Evolutionary conservation across 2,113 vertebrate genomes (phyloP).

Genomic region (Macaca fascicularis): DNA sequence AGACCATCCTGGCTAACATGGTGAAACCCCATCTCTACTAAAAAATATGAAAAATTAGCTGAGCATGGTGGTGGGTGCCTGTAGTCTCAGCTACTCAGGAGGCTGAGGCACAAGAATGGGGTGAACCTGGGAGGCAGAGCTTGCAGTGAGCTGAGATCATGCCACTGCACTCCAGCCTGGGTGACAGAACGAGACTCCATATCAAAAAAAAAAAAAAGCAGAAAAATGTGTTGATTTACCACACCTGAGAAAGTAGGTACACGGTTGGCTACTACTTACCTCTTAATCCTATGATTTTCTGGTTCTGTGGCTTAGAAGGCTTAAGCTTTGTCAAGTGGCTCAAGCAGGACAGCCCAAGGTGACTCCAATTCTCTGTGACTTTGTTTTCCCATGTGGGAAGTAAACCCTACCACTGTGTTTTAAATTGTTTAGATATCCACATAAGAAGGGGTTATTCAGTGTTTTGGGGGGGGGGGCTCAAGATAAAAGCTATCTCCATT

Average conservation of each 20-base stretch:
- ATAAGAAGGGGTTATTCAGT: neutral
- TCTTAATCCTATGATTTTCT: constrained; percentile 69
- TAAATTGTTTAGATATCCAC: neutral
- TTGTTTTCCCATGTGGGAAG: constrained; percentile 39
- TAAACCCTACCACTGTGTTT: neutral
- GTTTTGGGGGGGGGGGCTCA: neutral
- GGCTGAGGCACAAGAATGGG: no score
- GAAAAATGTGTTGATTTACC: neutral
- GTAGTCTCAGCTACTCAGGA: no score
- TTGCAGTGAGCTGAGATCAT: no score
- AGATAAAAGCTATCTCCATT: neutral
- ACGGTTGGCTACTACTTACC: neutral
- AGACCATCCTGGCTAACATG: no score
- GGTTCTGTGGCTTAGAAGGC: constrained; percentile 45
- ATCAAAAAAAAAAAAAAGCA: neutral
- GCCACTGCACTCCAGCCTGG: no score
- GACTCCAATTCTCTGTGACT: constrained; percentile 18
- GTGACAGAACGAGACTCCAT: no score
- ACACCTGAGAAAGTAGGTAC: neutral
- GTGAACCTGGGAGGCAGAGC: no score
- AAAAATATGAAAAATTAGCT: no score
- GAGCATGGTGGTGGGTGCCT: no score
- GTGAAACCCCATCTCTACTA: no score
- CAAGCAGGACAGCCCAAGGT: constrained; percentile 52
- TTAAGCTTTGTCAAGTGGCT: neutral